These are phyloP conservation scores for Cecropterus lyciades DNA, from an alignment of 1,140 invertebrate genomes.

Conservation along the genomic window DNA sequence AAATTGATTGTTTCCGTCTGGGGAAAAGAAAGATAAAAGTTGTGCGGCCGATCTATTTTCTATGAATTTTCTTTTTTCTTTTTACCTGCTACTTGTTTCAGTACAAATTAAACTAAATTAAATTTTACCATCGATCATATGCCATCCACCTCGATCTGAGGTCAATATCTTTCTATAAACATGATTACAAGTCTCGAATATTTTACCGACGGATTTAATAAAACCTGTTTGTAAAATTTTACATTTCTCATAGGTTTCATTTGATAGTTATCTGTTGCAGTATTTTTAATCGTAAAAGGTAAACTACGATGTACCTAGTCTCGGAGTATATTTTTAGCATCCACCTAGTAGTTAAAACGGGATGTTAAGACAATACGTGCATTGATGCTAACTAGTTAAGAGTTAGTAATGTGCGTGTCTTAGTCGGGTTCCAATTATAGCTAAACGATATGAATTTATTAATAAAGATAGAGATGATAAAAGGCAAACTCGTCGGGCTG, in stretches of 20 bases:
- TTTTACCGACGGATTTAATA: slow-evolving; percentile 64
- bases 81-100: slow-evolving; percentile 1
- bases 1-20: slow-evolving; percentile 34
- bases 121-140: slow-evolving; percentile 73
- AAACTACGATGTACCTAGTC: slow-evolving; percentile 19
- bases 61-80: slow-evolving; percentile 21
- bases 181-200: slow-evolving; percentile 57
- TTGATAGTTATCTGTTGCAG: slow-evolving; percentile 49
- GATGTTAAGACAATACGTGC: slow-evolving; percentile 49
- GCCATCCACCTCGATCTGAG: slow-evolving; percentile 63
- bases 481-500: slow-evolving; percentile 43
- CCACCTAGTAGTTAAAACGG: slow-evolving; percentile 27
- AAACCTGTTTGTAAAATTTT: slow-evolving; percentile 66
- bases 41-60: slow-evolving; percentile 15
- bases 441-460: slow-evolving; percentile 72
- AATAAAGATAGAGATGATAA: slow-evolving; percentile 62
- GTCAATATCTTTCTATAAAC: slow-evolving; percentile 77
- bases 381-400: slow-evolving; percentile 52
- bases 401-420: slow-evolving; percentile 52
- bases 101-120: slow-evolving; percentile 53
- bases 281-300: slow-evolving; percentile 32
- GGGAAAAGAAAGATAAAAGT: slow-evolving; percentile 33
- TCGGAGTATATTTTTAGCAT: slow-evolving; percentile 11
- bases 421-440: slow-evolving; percentile 59
- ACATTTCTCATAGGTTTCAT: slow-evolving; percentile 42